Evolutionary conservation across 1,140 invertebrate species (phyloP).

Genomic region (Temnothorax longispinosus): DNA sequence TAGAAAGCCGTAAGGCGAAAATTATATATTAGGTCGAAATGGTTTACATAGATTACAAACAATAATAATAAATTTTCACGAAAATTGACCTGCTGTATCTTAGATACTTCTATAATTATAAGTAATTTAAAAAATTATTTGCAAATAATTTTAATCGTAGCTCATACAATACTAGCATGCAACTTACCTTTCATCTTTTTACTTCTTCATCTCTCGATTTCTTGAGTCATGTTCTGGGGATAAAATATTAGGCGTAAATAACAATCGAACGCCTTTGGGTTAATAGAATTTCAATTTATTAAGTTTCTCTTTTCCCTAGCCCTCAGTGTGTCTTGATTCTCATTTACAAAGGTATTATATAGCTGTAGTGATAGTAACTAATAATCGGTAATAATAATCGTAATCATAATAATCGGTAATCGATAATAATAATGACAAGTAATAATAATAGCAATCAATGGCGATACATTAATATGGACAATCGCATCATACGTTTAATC

Average conservation of each 20-base stretch:
- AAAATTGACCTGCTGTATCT: neutral
- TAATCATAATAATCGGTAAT: constrained; percentile 62
- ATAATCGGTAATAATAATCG: constrained; percentile 71
- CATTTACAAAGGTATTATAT: constrained; percentile 84
- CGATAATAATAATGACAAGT: constrained; percentile 64
- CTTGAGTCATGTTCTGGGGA: neutral
- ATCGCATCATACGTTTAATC: constrained; percentile 53
- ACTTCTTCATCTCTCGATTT: neutral
- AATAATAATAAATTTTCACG: neutral
- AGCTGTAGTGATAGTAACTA: constrained; percentile 76
- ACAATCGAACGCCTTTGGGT: constrained; percentile 77
- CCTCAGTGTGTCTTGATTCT: constrained; percentile 83
- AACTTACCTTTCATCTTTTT: neutral
- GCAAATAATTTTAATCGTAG: neutral
- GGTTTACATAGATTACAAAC: neutral
- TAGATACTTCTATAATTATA: no score
- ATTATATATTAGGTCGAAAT: neutral
- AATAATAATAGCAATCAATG: constrained; percentile 41
- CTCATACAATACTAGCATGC: neutral
- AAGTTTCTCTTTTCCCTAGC: constrained; percentile 79
- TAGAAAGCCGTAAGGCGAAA: neutral
- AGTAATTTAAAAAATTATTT: no score
- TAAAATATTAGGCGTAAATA: constrained; percentile 65
- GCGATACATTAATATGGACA: constrained; percentile 61
- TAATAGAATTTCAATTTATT: constrained; percentile 85